These are phyloP conservation scores for Rhorus exstirpatorius DNA, from an alignment of 2,888 invertebrate species.

Conservation along the genomic window DNA sequence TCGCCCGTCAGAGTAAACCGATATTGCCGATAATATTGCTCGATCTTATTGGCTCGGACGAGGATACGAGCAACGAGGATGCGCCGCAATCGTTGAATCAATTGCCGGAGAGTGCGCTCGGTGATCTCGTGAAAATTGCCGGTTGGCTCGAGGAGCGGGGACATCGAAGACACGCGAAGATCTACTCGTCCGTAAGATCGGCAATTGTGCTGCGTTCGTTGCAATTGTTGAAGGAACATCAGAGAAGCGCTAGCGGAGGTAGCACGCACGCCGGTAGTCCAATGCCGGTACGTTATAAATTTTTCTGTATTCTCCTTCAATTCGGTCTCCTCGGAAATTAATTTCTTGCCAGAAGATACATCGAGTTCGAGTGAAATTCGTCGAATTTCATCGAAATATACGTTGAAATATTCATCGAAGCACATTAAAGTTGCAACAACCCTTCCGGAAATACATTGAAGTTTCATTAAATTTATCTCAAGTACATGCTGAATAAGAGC, in stretches of 20 bases:
- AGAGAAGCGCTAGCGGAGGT: conserved; percentile 92
- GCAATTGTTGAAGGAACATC: conserved; percentile 92
- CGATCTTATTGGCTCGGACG: conserved; percentile 95
- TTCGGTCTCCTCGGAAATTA: neutral
- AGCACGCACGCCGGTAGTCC: conserved; percentile 90
- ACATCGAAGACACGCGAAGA: conserved; percentile 91
- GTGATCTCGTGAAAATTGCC: conserved; percentile 92
- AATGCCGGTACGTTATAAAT: conserved; percentile 87
- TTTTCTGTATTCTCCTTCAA: neutral
- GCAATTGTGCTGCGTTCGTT: conserved; percentile 92
- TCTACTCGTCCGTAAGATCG: conserved; percentile 92
- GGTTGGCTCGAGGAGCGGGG: conserved; percentile 94
- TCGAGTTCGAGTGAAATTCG: too few species aligned
- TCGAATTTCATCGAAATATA: too few species aligned
- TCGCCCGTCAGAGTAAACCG: conserved; percentile 95
- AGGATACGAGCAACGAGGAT: conserved; percentile 90
- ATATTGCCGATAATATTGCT: conserved; percentile 95
- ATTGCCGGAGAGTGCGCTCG: conserved; percentile 90
- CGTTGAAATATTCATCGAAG: too few species aligned
- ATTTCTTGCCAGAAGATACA: neutral
- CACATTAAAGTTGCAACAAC: too few species aligned
- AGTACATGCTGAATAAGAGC: too few species aligned
- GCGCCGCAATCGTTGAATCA: conserved; percentile 89
- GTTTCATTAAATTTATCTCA: too few species aligned
- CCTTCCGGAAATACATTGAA: too few species aligned